These are phyloP conservation scores for Agelaius phoeniceus DNA, from an alignment of 2,113 vertebrate species.

Conservation along the genomic window DNA sequence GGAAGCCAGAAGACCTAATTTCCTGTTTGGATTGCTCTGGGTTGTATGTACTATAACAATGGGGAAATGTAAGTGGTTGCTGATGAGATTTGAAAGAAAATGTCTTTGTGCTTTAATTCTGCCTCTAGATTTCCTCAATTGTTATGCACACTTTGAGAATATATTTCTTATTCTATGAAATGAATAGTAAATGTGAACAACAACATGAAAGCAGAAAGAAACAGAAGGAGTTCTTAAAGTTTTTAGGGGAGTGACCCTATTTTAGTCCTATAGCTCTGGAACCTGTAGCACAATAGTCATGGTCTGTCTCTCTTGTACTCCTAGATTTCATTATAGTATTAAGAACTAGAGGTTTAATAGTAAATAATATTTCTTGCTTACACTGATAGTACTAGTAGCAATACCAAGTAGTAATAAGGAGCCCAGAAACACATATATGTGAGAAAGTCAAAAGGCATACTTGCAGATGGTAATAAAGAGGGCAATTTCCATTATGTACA, in stretches of 20 bases:
- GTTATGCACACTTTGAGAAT: not conserved
- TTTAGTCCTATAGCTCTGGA: not conserved
- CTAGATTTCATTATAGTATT: not conserved
- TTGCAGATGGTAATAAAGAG: not conserved
- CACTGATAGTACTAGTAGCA: not conserved
- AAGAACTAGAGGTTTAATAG: not conserved
- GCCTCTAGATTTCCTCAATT: not conserved
- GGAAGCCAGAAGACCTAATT: slow-evolving; percentile 43
- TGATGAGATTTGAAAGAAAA: not conserved
- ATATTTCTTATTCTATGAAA: not conserved
- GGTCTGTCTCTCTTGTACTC: not conserved
- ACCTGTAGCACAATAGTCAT: not conserved
- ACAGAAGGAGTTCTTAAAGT: not conserved
- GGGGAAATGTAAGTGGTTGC: not conserved
- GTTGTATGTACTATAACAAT: not conserved
- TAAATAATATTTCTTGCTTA: not conserved
- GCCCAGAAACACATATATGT: rapidly evolving
- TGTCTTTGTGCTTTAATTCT: not conserved
- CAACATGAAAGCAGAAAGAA: not conserved
- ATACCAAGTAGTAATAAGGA: not conserved
- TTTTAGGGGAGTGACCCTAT: not conserved
- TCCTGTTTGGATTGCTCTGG: slow-evolving; percentile 21
- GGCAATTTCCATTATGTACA: not conserved
- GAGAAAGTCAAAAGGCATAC: not conserved
- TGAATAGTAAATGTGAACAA: not conserved